A percentile compares a stretch with the other conserved stretches of the same genome.
Conservation (phyloP, 2,888 invertebrate species). For the Proisotoma minuta region DNA sequence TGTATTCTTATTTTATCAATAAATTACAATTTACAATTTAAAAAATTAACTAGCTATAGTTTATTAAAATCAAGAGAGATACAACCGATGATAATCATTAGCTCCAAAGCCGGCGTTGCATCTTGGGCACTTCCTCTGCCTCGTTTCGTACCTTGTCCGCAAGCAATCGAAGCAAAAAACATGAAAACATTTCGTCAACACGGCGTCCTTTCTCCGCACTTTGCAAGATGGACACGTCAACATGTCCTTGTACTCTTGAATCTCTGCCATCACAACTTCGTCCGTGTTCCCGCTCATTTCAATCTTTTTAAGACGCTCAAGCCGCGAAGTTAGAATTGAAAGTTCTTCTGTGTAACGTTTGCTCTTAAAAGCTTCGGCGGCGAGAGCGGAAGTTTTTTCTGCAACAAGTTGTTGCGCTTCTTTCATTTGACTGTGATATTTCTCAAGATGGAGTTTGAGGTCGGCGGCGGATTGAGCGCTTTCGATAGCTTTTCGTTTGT, state of each 20-base stretch:
- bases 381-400: conserved; percentile 91
- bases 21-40: no score
- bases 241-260: conserved; percentile 95
- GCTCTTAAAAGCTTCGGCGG: conserved; percentile 94
- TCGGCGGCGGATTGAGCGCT: conserved; percentile 95
- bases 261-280: conserved; percentile 95
- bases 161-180: conserved; percentile 99
- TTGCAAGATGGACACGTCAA: conserved; percentile 97
- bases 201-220: conserved; percentile 96
- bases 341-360: conserved; percentile 93
- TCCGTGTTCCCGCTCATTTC: conserved; percentile 90
- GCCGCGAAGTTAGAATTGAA: conserved; percentile 70
- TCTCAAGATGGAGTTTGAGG: conserved; percentile 92
- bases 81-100: conserved; percentile 97
- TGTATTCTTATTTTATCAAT: no score
- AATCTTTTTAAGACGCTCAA: conserved; percentile 95
- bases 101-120: conserved; percentile 99
- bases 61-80: conserved; percentile 75
- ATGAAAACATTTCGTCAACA: conserved; percentile 98
- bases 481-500: conserved; percentile 95
- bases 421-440: conserved; percentile 96
- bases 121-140: conserved; percentile 98
- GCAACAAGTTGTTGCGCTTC: conserved; percentile 94
- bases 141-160: conserved; percentile 93
- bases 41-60: no score